Evolutionary conservation across 2,113 vertebrate species (phyloP).

Genomic region (Pachycephala philippinensis): DNA sequence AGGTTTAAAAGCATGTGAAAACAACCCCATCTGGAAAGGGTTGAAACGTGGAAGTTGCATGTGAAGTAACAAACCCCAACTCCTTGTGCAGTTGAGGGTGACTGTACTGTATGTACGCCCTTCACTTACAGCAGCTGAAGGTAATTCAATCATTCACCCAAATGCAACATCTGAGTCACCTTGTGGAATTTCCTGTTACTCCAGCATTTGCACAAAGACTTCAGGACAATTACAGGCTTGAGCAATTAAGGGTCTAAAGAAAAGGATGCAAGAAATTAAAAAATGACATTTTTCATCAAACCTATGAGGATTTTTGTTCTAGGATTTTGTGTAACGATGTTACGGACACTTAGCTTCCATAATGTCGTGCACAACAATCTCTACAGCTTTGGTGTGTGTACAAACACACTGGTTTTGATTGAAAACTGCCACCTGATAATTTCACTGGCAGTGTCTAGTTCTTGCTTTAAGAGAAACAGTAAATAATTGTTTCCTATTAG

Average conservation of each 20-base stretch:
- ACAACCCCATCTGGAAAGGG: background rate
- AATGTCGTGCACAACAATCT: background rate
- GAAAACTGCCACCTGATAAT: background rate
- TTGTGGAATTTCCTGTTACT: background rate
- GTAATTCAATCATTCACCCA: background rate
- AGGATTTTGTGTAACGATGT: background rate
- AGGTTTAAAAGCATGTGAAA: background rate
- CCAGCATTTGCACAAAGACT: background rate
- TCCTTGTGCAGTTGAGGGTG: background rate
- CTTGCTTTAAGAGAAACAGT: background rate
- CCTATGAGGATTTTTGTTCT: background rate
- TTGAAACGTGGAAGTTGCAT: background rate
- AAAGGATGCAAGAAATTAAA: background rate
- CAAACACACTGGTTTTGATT: background rate
- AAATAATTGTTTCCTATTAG: slow-evolving; percentile 8
- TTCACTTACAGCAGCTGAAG: background rate
- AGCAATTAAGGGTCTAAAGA: background rate
- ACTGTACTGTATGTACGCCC: background rate
- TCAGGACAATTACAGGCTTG: background rate
- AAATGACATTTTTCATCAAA: background rate
- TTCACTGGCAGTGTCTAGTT: background rate
- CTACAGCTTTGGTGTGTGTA: background rate
- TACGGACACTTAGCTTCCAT: accelerated
- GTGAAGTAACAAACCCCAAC: background rate
- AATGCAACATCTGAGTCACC: background rate